phyloP scores from a whole-genome alignment of 2,888 invertebrate species.

The Nephrocerus scutellatus region DNA sequence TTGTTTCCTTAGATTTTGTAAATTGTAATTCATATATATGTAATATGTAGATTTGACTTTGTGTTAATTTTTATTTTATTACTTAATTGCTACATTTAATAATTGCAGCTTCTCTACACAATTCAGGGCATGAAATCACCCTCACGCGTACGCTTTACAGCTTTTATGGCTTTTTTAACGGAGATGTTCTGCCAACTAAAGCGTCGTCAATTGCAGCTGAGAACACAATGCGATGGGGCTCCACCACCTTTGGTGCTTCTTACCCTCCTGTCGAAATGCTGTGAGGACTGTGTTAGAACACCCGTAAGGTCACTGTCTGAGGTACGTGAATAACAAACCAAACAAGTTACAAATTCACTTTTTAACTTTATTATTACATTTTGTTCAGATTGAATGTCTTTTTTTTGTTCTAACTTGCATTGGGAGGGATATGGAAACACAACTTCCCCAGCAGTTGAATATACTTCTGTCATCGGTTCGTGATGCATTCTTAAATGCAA shows the following conservation, averaged over 20 bases:
- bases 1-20: too few species aligned
- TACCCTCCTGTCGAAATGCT: constrained; percentile 79
- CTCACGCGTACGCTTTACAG: constrained; percentile 62
- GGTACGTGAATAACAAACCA: constrained; percentile 50
- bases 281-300: constrained; percentile 78
- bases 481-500: constrained; percentile 75
- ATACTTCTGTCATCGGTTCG: constrained; percentile 71
- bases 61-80: too few species aligned
- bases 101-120: constrained; percentile 38
- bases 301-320: constrained; percentile 75
- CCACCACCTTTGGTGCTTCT: constrained; percentile 70
- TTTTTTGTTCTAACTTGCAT: constrained; percentile 84
- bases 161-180: constrained; percentile 83
- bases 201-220: constrained; percentile 54
- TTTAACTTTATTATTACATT: constrained; percentile 1
- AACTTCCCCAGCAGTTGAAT: constrained; percentile 73
- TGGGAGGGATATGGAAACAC: constrained; percentile 77
- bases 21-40: too few species aligned
- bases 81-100: too few species aligned
- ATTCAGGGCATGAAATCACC: constrained; percentile 52
- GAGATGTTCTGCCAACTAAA: constrained; percentile 87
- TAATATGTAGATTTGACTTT: too few species aligned
- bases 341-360: constrained; percentile 6
- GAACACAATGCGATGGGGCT: constrained; percentile 53
- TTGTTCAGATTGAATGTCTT: constrained; percentile 70